Conservation (phyloP, 1,140 invertebrate species). For the honey bee (Apis mellifera) region DNA sequence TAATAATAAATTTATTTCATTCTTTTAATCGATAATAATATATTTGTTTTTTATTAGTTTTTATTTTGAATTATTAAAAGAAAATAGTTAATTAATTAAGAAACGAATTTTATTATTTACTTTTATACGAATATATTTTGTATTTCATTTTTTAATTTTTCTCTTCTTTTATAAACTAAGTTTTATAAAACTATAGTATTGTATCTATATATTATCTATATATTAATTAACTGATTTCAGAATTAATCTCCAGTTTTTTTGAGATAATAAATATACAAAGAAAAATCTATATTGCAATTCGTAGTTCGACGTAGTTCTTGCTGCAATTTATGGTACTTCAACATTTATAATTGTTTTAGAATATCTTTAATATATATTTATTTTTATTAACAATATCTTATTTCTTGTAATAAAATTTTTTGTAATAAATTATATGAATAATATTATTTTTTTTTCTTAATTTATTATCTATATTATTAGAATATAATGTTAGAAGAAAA, state of each 20-base stretch:
- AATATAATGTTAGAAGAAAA: not conserved
- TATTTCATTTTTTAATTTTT: not conserved
- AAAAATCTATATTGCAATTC: constrained; percentile 8
- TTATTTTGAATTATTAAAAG: no score
- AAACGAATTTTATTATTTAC: no score
- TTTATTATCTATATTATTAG: not conserved
- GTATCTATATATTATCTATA: not conserved
- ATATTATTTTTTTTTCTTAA: not conserved
- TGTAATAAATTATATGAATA: not conserved
- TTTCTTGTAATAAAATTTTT: not conserved
- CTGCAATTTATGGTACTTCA: not conserved
- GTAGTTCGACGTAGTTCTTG: not conserved
- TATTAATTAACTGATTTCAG: not conserved
- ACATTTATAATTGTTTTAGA: not conserved
- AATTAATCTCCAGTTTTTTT: not conserved
- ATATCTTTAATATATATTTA: not conserved
- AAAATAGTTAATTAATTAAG: no score
- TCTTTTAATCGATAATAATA: not conserved
- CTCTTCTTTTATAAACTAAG: not conserved
- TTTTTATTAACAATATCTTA: not conserved
- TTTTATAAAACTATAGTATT: not conserved
- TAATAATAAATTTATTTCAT: no score
- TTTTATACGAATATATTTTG: not conserved
- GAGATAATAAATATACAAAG: not conserved
- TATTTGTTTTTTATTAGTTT: not conserved